phyloP scores from a whole-genome alignment of 2,888 invertebrate species.

The Drosophila parthenogenetica region DNA sequence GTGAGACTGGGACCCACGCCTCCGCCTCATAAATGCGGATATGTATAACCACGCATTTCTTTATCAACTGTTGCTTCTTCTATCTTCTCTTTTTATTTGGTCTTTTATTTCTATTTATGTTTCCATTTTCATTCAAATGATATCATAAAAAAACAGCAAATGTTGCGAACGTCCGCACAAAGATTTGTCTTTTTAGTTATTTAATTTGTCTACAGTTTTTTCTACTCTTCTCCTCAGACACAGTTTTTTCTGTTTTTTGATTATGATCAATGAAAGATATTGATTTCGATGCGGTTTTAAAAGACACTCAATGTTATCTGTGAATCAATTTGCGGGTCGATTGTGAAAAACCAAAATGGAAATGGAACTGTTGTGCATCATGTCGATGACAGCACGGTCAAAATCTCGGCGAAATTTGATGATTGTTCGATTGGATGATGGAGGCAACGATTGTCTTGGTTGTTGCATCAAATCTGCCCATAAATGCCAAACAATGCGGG shows the following conservation, averaged over 20 bases:
- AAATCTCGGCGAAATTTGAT: constrained; percentile 34
- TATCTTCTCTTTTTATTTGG: background rate
- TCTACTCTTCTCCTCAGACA: background rate
- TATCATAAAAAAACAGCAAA: constrained; percentile 41
- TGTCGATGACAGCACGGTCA: constrained; percentile 40
- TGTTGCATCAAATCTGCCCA: constrained; percentile 49
- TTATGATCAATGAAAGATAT: constrained; percentile 65
- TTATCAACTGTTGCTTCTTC: background rate
- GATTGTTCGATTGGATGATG: constrained; percentile 28
- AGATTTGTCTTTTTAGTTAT: constrained; percentile 24
- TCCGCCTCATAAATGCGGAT: constrained; percentile 68
- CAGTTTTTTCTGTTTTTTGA: constrained; percentile 21
- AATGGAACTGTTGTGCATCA: constrained; percentile 34
- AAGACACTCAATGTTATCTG: constrained; percentile 58
- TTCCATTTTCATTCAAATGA: constrained; percentile 56
- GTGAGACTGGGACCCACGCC: constrained; percentile 46
- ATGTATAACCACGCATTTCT: constrained; percentile 41
- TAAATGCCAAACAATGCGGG: constrained; percentile 71
- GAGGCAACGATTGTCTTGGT: constrained; percentile 17
- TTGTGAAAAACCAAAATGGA: constrained; percentile 58
- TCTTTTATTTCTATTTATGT: constrained; percentile 23
- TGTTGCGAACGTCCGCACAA: constrained; percentile 59
- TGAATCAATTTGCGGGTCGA: constrained; percentile 57
- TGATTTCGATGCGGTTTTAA: constrained; percentile 70
- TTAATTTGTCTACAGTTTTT: constrained; percentile 30